Evolutionary conservation across 2,113 vertebrate species (phyloP).

Genomic region (Centropus bengalensis): DNA sequence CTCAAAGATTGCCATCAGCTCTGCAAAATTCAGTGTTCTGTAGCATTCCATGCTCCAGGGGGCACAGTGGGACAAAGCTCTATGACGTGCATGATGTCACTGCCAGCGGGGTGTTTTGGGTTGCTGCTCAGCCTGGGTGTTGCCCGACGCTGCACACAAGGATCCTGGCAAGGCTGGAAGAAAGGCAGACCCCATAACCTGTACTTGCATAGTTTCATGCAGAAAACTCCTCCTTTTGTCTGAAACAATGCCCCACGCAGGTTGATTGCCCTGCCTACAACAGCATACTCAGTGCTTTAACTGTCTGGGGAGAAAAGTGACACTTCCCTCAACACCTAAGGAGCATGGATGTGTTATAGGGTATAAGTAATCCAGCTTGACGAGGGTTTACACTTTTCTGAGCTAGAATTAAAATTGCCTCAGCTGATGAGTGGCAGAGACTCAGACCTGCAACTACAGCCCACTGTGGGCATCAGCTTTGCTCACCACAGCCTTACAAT

Average conservation of each 20-base stretch:
- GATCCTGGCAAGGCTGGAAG: neutral
- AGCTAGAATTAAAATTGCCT: neutral
- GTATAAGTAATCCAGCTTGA: neutral
- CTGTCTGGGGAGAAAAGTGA: neutral
- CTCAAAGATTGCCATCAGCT: neutral
- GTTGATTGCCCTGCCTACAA: neutral
- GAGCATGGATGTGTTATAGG: rapidly evolving
- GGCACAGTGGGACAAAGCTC: neutral
- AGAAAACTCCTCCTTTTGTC: neutral
- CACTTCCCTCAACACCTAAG: neutral
- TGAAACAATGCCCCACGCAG: neutral
- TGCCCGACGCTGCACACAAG: neutral
- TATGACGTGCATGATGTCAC: neutral
- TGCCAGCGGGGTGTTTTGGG: neutral
- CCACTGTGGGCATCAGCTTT: neutral
- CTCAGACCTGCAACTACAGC: neutral
- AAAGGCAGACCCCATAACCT: neutral
- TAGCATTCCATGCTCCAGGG: neutral
- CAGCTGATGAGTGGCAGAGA: neutral
- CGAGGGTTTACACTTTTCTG: neutral
- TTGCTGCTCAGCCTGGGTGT: neutral
- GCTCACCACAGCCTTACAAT: neutral
- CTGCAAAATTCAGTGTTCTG: neutral
- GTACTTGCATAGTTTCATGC: neutral
- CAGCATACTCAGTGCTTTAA: neutral